Base-by-base conservation (phyloP, 2,113 vertebrate species). In the Andinoacara biseriatus region DNA sequence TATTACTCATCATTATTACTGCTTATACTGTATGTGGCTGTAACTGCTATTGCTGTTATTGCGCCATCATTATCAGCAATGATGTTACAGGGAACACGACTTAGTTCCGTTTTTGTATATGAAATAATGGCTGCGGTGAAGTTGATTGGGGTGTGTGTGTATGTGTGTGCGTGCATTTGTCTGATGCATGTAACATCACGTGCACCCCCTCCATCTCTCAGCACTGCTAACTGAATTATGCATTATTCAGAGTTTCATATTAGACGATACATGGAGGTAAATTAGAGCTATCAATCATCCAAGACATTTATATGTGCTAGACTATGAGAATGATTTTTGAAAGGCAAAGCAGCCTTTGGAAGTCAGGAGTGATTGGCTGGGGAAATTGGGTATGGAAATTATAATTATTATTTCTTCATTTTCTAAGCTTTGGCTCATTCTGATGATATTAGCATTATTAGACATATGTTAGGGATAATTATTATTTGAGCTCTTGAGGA, bases 211-310 rank as follows among this genome's bases (percentile, higher is more conserved):
- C 46, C 43, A 5, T 85, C 82, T 82, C 76, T 87, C 81, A 29
- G 78, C 57, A 52, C 33, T 40, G 63, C 81, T 76, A 82, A 89
- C 86, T 86, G 86, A 93, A 90, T 93, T 87, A 93, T 94, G 85
- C 90, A 94, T 94, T 85, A 95, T 93, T 95, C 93, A 90, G 86
- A 93, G 74, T 93, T 94, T 93, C 93, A 95, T 95, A 94, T 94
- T 88, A 91, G 85, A 91, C 56, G 61, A 94, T 91, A 91, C 85
- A 83, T 82, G 88, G 74, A 88, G 88, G 90, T 93, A 93, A 95
- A 94, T 94, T 95, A 90, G 84, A 94, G 81, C 89, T 75, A 95
- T 96, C 94, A 95, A 90, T 95, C 95, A 95, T 76, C 62, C n/a
- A 13, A 90, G 90, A 88, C 80, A 86, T 83, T 93, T 74, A 80